Percentiles rank a stretch among this genome's conserved stretches.
Conservation (phyloP, 1,140 invertebrate genomes). For the Maniola jurtina region DNA sequence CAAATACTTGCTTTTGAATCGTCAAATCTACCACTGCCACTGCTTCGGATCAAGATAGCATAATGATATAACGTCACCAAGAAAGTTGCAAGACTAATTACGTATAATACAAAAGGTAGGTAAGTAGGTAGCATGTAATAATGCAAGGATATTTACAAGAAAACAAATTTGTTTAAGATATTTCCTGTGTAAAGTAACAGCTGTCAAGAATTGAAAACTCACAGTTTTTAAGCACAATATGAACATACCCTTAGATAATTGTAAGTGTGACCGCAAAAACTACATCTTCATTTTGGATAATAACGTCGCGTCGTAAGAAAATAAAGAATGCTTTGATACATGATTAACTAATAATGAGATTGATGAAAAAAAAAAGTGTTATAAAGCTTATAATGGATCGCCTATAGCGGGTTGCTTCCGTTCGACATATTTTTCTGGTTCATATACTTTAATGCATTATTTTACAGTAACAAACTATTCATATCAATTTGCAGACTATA, state of each 20-base stretch:
- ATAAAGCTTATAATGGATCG: conserved; percentile 25
- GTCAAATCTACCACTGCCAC: no score
- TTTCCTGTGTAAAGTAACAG: no score
- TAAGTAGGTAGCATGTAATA: no score
- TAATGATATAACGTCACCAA: no score
- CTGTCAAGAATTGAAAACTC: neutral
- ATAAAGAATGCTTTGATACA: conserved; percentile 61
- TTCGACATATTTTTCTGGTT: conserved; percentile 23
- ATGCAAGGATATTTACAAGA: no score
- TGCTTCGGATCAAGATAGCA: no score
- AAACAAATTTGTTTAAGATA: no score
- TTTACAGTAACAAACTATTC: conserved; percentile 16
- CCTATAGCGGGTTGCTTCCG: conserved; percentile 28
- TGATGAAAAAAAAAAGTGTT: conserved; percentile 28
- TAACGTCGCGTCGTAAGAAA: conserved; percentile 57
- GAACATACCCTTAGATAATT: conserved; percentile 25
- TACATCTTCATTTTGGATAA: conserved; percentile 60
- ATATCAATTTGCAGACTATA: neutral
- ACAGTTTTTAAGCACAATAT: neutral
- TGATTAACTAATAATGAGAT: conserved; percentile 55
- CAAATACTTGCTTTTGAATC: no score
- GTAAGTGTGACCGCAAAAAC: conserved; percentile 55
- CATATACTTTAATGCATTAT: conserved; percentile 9
- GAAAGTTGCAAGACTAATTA: no score
- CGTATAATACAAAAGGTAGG: no score